These are phyloP conservation scores for Palythoa grandiflora DNA, from an alignment of 92 coral and sea anemone species.

Conservation along the genomic window DNA sequence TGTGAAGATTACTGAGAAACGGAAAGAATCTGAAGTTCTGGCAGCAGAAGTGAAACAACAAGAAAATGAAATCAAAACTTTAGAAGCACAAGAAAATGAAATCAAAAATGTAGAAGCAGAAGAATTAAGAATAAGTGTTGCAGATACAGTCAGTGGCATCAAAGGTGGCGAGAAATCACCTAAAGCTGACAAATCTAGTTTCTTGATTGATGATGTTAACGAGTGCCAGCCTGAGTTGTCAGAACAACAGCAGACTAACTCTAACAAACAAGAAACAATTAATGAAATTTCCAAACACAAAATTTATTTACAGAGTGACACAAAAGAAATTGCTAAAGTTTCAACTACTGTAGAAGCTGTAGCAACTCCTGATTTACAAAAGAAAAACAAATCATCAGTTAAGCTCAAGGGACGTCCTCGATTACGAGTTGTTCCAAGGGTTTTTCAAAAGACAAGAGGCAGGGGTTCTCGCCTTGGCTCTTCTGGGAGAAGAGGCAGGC, in stretches of 20 bases:
- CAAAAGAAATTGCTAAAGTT: not conserved
- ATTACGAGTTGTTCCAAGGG: conserved; percentile 40
- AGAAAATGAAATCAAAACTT: not conserved
- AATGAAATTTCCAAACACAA: not conserved
- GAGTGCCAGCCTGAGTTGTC: not conserved
- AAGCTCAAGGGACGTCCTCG: conserved; percentile 12
- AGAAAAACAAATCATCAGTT: not conserved
- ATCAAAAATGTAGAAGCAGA: not conserved
- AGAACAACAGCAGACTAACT: not conserved
- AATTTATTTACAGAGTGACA: not conserved
- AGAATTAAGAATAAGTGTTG: not conserved
- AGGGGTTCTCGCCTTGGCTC: conserved; percentile 1
- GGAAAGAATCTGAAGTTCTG: not conserved
- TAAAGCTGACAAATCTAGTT: not conserved
- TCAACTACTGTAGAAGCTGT: not conserved
- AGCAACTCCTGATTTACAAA: not conserved
- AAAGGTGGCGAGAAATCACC: not conserved
- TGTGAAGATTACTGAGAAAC: not conserved
- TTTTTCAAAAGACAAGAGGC: conserved; percentile 1
- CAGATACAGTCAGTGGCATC: not conserved
- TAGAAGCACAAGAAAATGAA: not conserved
- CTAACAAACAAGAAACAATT: not conserved
- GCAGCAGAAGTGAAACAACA: not conserved
- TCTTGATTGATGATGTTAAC: not conserved
- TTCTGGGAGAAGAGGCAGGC: conserved; percentile 56